phyloP scores from a whole-genome alignment of 92 coral and sea anemone species.

The Chrysogorgia sp. region DNA sequence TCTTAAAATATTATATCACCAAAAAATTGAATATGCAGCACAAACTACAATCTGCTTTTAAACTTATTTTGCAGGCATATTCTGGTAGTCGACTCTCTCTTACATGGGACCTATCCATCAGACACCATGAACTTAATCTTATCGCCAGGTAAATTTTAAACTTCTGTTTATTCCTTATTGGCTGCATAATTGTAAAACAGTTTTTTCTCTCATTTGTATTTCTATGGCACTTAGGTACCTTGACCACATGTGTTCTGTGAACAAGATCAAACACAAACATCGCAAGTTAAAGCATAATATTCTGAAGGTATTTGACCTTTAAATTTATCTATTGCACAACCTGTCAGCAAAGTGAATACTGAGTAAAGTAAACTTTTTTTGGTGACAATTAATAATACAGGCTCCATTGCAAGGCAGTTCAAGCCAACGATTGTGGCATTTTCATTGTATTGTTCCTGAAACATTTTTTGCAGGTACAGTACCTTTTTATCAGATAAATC shows the following conservation, averaged over 20 bases:
- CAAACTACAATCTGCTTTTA: constrained; percentile 9
- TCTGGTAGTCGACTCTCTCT: constrained; percentile 41
- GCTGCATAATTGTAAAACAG: neutral
- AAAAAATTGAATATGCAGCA: neutral
- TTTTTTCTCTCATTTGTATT: constrained; percentile 19
- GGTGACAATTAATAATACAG: constrained; percentile 9
- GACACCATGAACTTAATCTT: constrained; percentile 34
- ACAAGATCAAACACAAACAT: constrained; percentile 27
- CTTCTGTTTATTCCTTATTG: constrained; percentile 7
- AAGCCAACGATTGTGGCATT: constrained; percentile 35
- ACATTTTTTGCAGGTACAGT: constrained; percentile 40
- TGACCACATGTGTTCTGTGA: constrained; percentile 37
- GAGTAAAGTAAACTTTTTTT: neutral
- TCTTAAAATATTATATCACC: constrained; percentile 10
- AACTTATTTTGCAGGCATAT: constrained; percentile 36
- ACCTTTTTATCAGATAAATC: constrained; percentile 15
- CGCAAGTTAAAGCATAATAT: constrained; percentile 29
- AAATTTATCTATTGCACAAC: neutral
- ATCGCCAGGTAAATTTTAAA: constrained; percentile 14
- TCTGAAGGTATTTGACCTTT: constrained; percentile 11
- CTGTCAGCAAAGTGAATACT: neutral
- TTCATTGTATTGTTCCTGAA: constrained; percentile 40
- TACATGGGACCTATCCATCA: constrained; percentile 44
- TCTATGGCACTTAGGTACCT: constrained; percentile 27
- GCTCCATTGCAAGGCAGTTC: constrained; percentile 46